Conservation (phyloP, 2,797 vertebrate species). For the Chromobotia macracanthus region DNA sequence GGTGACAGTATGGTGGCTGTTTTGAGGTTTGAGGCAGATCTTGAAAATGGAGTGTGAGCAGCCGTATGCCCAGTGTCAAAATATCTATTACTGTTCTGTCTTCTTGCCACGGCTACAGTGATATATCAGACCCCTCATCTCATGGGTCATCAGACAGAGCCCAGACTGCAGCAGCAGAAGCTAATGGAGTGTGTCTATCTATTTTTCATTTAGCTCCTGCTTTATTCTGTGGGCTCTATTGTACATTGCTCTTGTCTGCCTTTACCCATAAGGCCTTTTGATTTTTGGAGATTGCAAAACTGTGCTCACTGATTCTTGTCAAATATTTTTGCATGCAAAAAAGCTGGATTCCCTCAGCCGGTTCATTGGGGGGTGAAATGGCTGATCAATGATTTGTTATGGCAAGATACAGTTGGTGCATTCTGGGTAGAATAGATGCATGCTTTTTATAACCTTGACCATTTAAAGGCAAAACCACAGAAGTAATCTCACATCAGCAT, state of each 20-base stretch:
- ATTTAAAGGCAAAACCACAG: slow-evolving; percentile 29
- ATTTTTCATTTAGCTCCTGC: slow-evolving; percentile 37
- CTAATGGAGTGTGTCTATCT: slow-evolving; percentile 42
- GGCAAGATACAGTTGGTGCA: slow-evolving; percentile 2
- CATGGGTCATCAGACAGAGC: slow-evolving; percentile 42
- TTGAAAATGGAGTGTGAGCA: slow-evolving; percentile 37
- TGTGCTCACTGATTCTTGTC: not conserved
- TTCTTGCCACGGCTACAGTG: slow-evolving; percentile 22
- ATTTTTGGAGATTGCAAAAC: not conserved
- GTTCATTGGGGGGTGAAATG: not conserved
- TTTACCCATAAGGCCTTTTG: slow-evolving; percentile 6
- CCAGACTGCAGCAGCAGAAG: slow-evolving; percentile 31
- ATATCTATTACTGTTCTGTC: slow-evolving; percentile 45
- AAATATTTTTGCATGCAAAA: slow-evolving; percentile 17
- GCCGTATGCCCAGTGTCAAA: slow-evolving; percentile 26
- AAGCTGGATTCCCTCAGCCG: not conserved
- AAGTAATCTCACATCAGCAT: slow-evolving; percentile 16
- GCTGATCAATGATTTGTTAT: slow-evolving; percentile 15
- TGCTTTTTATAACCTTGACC: slow-evolving; percentile 10
- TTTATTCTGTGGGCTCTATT: slow-evolving; percentile 11
- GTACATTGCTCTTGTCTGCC: slow-evolving; percentile 5
- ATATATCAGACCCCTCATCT: slow-evolving; percentile 43
- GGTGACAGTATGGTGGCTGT: not conserved
- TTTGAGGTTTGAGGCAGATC: slow-evolving; percentile 25
- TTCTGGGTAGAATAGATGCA: not conserved